Evolutionary conservation across 30 jellyfish, hydroid and myxozoan species (phyloP).

Genomic region (Aurelia sp.): DNA sequence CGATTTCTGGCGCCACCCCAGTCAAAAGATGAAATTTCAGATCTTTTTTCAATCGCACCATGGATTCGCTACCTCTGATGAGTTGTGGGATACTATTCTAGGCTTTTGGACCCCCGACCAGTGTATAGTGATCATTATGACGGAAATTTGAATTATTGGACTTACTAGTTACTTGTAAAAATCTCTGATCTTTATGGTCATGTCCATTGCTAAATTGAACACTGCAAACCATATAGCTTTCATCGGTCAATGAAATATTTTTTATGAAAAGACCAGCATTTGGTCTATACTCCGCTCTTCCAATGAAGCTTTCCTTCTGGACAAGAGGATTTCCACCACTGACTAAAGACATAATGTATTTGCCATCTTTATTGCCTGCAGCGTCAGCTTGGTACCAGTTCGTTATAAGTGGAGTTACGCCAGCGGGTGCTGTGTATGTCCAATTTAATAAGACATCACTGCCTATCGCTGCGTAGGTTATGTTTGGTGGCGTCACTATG

Average conservation of each 20-base stretch:
- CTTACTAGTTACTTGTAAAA: slow-evolving; percentile 51
- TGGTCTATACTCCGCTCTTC: slow-evolving; percentile 33
- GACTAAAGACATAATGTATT: neutral
- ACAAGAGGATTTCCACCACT: neutral
- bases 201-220: slow-evolving; percentile 2
- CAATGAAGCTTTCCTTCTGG: neutral
- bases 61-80: too few species aligned
- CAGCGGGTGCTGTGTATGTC: slow-evolving; percentile 24
- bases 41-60: too few species aligned
- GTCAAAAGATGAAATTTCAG: too few species aligned
- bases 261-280: slow-evolving; percentile 47
- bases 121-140: too few species aligned
- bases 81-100: too few species aligned
- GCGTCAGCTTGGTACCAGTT: slow-evolving; percentile 62
- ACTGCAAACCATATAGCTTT: slow-evolving; percentile 28
- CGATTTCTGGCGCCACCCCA: too few species aligned
- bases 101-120: too few species aligned
- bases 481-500: slow-evolving; percentile 21
- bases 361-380: slow-evolving; percentile 17
- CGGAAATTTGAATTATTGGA: neutral
- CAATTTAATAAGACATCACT: slow-evolving; percentile 37
- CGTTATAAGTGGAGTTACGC: neutral
- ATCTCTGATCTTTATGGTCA: neutral
- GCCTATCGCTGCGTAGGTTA: slow-evolving; percentile 47
- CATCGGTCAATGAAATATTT: slow-evolving; percentile 42